These are phyloP conservation scores for Allobates femoralis DNA, from an alignment of 2,797 vertebrate species.

Conservation along the genomic window DNA sequence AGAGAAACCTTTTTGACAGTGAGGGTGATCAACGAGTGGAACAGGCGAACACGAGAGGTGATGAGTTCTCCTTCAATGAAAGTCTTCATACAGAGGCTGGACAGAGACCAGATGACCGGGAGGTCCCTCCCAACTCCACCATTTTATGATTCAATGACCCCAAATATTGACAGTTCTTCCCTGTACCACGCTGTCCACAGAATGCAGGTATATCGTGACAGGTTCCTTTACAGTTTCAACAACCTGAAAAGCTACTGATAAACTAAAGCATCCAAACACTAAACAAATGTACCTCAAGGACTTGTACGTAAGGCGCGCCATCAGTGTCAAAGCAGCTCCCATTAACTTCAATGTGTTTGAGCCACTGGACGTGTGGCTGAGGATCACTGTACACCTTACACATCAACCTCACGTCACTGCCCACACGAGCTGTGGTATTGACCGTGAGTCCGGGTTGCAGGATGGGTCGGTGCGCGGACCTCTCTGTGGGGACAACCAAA, in stretches of 20 bases:
- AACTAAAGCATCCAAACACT: neutral
- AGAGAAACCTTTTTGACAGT: too few species aligned
- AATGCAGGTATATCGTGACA: neutral
- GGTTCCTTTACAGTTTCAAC: neutral
- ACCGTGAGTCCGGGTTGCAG: slow-evolving; percentile 94
- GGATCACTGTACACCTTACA: slow-evolving; percentile 98
- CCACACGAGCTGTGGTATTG: slow-evolving; percentile 90
- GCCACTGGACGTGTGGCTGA: slow-evolving; percentile 98
- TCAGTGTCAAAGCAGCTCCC: slow-evolving; percentile 90
- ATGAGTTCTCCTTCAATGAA: too few species aligned
- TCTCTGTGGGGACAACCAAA: slow-evolving; percentile 77
- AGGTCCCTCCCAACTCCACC: too few species aligned
- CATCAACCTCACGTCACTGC: slow-evolving; percentile 90
- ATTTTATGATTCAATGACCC: too few species aligned
- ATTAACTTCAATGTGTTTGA: slow-evolving; percentile 93
- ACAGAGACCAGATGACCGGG: too few species aligned
- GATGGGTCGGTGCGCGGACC: slow-evolving; percentile 96
- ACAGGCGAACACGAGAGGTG: too few species aligned
- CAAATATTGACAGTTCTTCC: too few species aligned
- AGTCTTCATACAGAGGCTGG: too few species aligned
- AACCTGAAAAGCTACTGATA: too few species aligned
- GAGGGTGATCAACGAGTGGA: too few species aligned
- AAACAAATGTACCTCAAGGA: slow-evolving; percentile 85
- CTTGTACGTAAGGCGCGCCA: slow-evolving; percentile 90
- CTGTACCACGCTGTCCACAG: too few species aligned